A percentile compares a stretch with the other conserved stretches of the same genome.
phyloP scores from a whole-genome alignment of 2,888 invertebrate species.

The Chloroclystis v-ata region DNA sequence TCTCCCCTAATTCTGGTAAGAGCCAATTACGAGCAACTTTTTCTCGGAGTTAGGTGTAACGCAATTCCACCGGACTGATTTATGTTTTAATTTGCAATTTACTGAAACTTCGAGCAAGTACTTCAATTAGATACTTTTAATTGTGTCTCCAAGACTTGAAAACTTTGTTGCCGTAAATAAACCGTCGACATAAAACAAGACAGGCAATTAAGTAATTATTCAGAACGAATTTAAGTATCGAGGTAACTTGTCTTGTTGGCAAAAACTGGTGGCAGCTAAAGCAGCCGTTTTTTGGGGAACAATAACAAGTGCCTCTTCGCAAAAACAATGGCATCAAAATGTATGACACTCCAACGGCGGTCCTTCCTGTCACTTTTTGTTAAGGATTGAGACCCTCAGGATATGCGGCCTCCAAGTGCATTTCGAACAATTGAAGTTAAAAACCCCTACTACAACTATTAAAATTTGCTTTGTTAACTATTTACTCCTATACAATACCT shows the following conservation, averaged over 20 bases:
- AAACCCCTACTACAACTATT: not conserved
- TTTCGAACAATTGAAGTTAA: not conserved
- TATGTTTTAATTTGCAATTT: slow-evolving; percentile 54
- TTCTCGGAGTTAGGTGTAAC: slow-evolving; percentile 54
- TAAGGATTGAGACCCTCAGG: slow-evolving; percentile 49
- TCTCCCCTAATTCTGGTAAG: slow-evolving; percentile 56
- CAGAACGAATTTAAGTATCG: slow-evolving; percentile 57
- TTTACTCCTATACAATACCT: slow-evolving; percentile 23
- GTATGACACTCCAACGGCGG: slow-evolving; percentile 60
- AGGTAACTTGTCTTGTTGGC: slow-evolving; percentile 61
- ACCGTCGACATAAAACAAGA: slow-evolving; percentile 26
- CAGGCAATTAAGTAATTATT: slow-evolving; percentile 69
- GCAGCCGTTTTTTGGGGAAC: slow-evolving; percentile 61
- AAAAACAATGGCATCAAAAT: slow-evolving; percentile 68
- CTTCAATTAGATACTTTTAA: slow-evolving; percentile 48
- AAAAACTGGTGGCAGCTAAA: slow-evolving; percentile 66
- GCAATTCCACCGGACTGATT: slow-evolving; percentile 54
- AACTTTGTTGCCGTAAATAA: slow-evolving; percentile 28
- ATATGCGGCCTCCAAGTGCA: slow-evolving; percentile 9
- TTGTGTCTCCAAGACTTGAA: slow-evolving; percentile 36
- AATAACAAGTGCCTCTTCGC: slow-evolving; percentile 53
- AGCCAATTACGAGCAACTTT: slow-evolving; percentile 60
- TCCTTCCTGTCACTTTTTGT: slow-evolving; percentile 49
- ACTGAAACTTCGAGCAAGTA: slow-evolving; percentile 29
- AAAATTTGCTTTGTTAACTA: not conserved